Evolutionary conservation across 2,113 vertebrate genomes (phyloP), one percentile per base, ranked within the genome.

Genomic region (Rhinoderma darwinii): DNA sequence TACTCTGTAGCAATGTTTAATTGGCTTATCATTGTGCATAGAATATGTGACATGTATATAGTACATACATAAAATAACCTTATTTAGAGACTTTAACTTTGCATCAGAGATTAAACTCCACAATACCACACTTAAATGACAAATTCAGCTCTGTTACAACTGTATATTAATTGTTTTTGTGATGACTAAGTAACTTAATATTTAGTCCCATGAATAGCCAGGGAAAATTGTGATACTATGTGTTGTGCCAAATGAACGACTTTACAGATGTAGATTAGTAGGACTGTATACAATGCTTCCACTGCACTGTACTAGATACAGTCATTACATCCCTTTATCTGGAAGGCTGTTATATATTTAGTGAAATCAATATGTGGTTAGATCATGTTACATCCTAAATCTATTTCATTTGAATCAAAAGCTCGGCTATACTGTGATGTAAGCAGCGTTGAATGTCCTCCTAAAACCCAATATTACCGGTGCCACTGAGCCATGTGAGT

Each of bases 401-500:
- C 94, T 95, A 94, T 95, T 95, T 94, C 94, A 94, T 95, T 94
- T 95, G 93, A 94, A 92, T 93, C 93, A 93, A 90, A 92, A 94
- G 93, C 92, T 93, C 91, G 89, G 90, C 91, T 90, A 93, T 93
- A 90, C 92, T 92, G 92, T 92, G 92, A 93, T 93, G 93, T 95
- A 92, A 93, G 92, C 90, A 90, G 92, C 91, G 91, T 92, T 91
- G 93, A 94, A 92, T 94, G 93, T 95, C 95, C 94, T 92, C 92
- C 93, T 94, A 90, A 95, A 93, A 94, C 93, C 92, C 94, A 93
- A 91, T 93, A 93, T 93, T 92, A 89, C 93, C 92, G 92, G 94
- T 95, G 93, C 92, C 94, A 95, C 93, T 96, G 95, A 96, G 95
- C 95, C 95, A 94, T 96, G 93, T 94, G 94, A 96, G 95, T 95